Base-by-base conservation (phyloP, 2,797 vertebrate genomes). In the Anisognathus igniventris region DNA sequence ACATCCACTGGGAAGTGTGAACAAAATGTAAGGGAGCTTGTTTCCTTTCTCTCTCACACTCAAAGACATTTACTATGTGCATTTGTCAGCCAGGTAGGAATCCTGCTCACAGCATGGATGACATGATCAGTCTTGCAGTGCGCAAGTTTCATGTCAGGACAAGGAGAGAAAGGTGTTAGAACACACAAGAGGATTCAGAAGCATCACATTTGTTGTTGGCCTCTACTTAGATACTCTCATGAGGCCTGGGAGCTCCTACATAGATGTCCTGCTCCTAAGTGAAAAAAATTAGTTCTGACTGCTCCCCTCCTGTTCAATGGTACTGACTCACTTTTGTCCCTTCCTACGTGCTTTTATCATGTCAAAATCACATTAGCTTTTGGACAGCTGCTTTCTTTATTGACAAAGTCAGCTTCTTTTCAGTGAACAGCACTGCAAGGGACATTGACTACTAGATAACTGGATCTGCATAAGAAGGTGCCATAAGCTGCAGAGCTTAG, bases 11-110 rank as follows among this genome's bases (percentile, higher is more conserved):
- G 42, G 9, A 95, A 90, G 91, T 17, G 88, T 22, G 88, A 96
- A 91, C 90, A 91, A 95, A 95, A 91, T 75, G 88, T 33, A 62
- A 48, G 28, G 40, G 62, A 95, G n/a, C 54, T 90, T 58, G 31
- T 73, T 94, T 95, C 91, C 91, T 88, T 86, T 68, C 82, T 65
- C 22, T 51, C 75, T 81, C 54, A 48, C 72, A 42, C 35, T 75
- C 4, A 0, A 50, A 72, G 35, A 62, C 62, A 84, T 90, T 93
- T 95, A 78, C 53, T 84, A n/a, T 25, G 37, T 2, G 3, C 94
- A 86, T 92, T 86, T 92, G 85, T 68, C 19, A 2, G 58, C 33
- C 33, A 84, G 61, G 73, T 58, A 65, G 44, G 51, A 84, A 51
- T 77, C 45, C 85, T n/a, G 77, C 48, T 91, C 56, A 7, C 14